Percentiles rank a stretch among this genome's conserved stretches.
Conservation (phyloP, 2,888 invertebrate species). For the Agonopterix alstromeriana region DNA sequence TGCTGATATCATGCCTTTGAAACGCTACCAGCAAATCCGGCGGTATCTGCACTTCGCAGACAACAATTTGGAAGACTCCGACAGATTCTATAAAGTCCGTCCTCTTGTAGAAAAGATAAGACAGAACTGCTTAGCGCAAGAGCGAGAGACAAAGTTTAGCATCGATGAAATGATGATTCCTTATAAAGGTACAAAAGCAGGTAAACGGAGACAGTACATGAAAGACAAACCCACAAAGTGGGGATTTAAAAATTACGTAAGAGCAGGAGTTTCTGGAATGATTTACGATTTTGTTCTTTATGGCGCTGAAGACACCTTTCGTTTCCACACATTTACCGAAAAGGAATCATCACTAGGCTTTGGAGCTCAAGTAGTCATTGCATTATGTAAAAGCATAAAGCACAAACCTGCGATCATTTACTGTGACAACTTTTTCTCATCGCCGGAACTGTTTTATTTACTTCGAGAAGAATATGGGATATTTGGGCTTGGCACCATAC, state of each 20-base stretch:
- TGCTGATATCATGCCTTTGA: conserved; percentile 23
- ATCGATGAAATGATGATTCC: conserved; percentile 38
- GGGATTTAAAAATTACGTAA: conserved; percentile 34
- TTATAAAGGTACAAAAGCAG: conserved; percentile 34
- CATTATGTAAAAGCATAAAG: conserved; percentile 15
- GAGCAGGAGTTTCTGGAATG: conserved; percentile 32
- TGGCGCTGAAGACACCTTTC: conserved; percentile 28
- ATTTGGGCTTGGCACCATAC: conserved; percentile 19
- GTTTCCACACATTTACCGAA: conserved; percentile 17
- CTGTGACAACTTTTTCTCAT: conserved; percentile 6
- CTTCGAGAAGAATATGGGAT: conserved; percentile 20
- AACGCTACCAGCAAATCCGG: conserved; percentile 23
- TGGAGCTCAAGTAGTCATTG: conserved; percentile 27
- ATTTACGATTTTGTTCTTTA: conserved; percentile 36
- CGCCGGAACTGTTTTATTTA: conserved; percentile 16
- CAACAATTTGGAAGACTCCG: conserved; percentile 17
- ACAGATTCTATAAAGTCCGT: conserved; percentile 26
- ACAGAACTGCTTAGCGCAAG: conserved; percentile 16
- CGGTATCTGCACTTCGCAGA: conserved; percentile 23
- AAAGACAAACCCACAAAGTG: conserved; percentile 34
- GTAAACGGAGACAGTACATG: conserved; percentile 29
- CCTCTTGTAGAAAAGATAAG: conserved; percentile 22
- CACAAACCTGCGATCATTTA: conserved; percentile 4
- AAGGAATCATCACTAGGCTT: conserved; percentile 21
- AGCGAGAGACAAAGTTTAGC: conserved; percentile 19